A percentile compares a stretch with the other conserved stretches of the same genome.
phyloP scores from a whole-genome alignment of 2,888 invertebrate species.

The Amblyjoppa fuscipennis region DNA sequence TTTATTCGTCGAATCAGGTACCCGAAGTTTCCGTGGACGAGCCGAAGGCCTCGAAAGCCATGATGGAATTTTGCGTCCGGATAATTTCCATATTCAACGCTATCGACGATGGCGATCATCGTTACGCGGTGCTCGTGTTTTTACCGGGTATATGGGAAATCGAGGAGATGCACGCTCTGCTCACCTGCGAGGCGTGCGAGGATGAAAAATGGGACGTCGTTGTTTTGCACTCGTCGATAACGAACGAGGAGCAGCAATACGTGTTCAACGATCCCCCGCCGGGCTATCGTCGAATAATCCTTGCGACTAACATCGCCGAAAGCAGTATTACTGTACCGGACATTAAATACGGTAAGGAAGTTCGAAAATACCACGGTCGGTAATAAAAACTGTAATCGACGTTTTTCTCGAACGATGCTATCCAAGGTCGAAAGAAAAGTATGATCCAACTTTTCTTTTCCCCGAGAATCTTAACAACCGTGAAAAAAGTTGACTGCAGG shows the following conservation, averaged over 20 bases:
- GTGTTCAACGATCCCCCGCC: slow-evolving; percentile 88
- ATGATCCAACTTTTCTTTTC: no score
- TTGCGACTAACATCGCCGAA: slow-evolving; percentile 97
- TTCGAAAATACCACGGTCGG: no score
- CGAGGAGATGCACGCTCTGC: slow-evolving; percentile 88
- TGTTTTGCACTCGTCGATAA: slow-evolving; percentile 91
- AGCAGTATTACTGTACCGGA: slow-evolving; percentile 96
- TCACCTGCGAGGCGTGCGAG: slow-evolving; percentile 74
- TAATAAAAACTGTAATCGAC: no score
- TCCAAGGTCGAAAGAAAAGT: no score
- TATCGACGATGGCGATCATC: slow-evolving; percentile 84
- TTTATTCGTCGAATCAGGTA: slow-evolving; percentile 43
- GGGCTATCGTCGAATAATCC: slow-evolving; percentile 92
- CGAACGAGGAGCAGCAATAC: slow-evolving; percentile 91
- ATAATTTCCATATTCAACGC: slow-evolving; percentile 89
- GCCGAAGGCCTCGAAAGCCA: slow-evolving; percentile 88
- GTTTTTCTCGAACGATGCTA: no score
- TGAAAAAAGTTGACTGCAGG: neutral
- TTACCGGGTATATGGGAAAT: slow-evolving; percentile 96
- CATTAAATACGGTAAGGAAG: slow-evolving; percentile 90
- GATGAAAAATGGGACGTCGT: slow-evolving; percentile 87
- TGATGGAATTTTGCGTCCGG: slow-evolving; percentile 87
- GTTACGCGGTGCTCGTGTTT: slow-evolving; percentile 93
- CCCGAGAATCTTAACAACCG: no score
- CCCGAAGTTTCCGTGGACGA: slow-evolving; percentile 88